Conservation (phyloP, 35 echinoderm and acorn worm species). For the Heliocidaris erythrogramma region DNA sequence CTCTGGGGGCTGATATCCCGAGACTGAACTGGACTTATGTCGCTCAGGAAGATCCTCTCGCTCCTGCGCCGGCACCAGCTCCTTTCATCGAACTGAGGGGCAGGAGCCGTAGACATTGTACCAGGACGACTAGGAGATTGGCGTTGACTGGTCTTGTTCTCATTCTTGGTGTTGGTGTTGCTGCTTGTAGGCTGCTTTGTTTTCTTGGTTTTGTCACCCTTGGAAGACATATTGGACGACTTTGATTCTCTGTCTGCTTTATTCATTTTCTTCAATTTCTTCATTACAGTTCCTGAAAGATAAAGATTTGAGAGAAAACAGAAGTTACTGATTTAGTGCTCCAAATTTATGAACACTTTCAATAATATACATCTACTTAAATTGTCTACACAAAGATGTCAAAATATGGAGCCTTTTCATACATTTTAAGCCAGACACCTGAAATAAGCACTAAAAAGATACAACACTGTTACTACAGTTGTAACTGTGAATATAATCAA, state of each 20-base stretch:
- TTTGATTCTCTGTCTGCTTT: constrained; percentile 52
- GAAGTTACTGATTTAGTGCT: too few species aligned
- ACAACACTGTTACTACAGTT: too few species aligned
- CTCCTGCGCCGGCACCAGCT: constrained; percentile 86
- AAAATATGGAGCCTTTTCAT: too few species aligned
- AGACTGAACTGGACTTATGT: constrained; percentile 86
- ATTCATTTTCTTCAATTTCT: constrained; percentile 61
- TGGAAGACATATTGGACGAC: constrained; percentile 40
- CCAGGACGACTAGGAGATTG: not conserved
- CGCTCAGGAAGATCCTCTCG: constrained; percentile 95
- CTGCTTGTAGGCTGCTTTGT: constrained; percentile 1
- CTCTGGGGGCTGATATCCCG: constrained; percentile 82
- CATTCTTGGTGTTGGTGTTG: not conserved
- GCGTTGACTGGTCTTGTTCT: not conserved
- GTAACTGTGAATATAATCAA: too few species aligned
- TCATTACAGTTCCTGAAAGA: constrained; percentile 40
- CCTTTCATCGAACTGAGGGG: constrained; percentile 80
- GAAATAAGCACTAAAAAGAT: too few species aligned
- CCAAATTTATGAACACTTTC: too few species aligned
- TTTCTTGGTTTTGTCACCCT: constrained; percentile 55
- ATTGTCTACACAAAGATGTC: too few species aligned
- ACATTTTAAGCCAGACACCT: too few species aligned
- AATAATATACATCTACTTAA: too few species aligned
- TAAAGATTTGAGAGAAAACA: not conserved
- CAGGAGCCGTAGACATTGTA: not conserved